phyloP scores from a whole-genome alignment of 2,888 invertebrate species.

The Dexiosoma caninum region DNA sequence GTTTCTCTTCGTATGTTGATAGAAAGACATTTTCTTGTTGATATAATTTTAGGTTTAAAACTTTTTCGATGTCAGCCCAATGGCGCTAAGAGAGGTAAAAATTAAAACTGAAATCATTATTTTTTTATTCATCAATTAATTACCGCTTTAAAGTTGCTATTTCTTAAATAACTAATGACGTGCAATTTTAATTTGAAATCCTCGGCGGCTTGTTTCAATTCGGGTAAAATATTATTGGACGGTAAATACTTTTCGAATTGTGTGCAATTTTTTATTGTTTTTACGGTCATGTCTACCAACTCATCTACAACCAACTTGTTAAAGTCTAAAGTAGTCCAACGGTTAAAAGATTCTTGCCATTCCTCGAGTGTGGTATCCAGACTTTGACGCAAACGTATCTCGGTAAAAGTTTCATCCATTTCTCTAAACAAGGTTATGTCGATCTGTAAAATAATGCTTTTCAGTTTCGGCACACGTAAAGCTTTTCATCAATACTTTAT shows the following conservation, averaged over 20 bases:
- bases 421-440: constrained; percentile 90
- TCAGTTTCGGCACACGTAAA: too few relatives aligned
- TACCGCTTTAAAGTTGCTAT: constrained; percentile 84
- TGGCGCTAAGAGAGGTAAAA: constrained; percentile 83
- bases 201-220: constrained; percentile 87
- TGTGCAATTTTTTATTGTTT: constrained; percentile 84
- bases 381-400: constrained; percentile 87
- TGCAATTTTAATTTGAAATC: constrained; percentile 88
- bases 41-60: constrained; percentile 85
- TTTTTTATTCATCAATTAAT: not conserved
- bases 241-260: constrained; percentile 92
- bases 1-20: constrained; percentile 83
- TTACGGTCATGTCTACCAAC: constrained; percentile 82
- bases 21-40: constrained; percentile 84
- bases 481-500: too few relatives aligned
- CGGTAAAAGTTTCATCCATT: constrained; percentile 87
- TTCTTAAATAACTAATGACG: constrained; percentile 87
- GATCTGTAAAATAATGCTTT: constrained; percentile 80
- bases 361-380: constrained; percentile 88
- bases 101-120: not conserved
- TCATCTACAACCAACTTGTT: constrained; percentile 84
- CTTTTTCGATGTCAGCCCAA: constrained; percentile 88
- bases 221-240: constrained; percentile 86
- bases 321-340: constrained; percentile 81
- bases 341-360: constrained; percentile 83